Conservation (phyloP, 2,888 invertebrate species). For the Temnothorax rugatulus region DNA sequence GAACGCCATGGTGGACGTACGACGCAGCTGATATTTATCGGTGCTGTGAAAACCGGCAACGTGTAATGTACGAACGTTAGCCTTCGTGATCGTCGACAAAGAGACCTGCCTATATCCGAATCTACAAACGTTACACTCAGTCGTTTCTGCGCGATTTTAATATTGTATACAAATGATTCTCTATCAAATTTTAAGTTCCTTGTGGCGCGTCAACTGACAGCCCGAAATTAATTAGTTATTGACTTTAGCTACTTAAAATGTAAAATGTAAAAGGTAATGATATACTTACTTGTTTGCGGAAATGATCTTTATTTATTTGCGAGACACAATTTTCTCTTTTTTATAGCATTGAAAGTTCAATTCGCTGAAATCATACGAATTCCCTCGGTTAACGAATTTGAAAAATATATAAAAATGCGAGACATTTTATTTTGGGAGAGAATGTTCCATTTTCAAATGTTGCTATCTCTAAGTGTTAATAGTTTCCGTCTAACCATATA, state of each 20-base stretch:
- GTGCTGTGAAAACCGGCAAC: conserved; percentile 37
- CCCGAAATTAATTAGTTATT: background rate
- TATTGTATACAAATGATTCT: background rate
- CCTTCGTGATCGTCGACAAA: conserved; percentile 33
- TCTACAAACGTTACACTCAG: background rate
- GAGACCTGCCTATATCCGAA: background rate
- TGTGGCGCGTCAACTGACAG: background rate
- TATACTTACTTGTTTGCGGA: background rate
- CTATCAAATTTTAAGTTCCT: background rate
- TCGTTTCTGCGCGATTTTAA: background rate
- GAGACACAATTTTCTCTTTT: background rate
- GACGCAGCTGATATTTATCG: conserved; percentile 50
- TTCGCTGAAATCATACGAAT: background rate
- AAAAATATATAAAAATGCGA: background rate
- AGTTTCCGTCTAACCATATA: background rate
- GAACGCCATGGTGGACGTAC: conserved; percentile 53
- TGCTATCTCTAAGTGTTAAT: background rate
- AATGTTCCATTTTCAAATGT: background rate
- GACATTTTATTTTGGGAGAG: background rate
- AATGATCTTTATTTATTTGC: background rate
- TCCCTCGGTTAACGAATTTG: background rate
- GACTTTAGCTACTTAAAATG: background rate
- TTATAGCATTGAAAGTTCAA: background rate
- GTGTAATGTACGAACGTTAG: conserved; percentile 25
- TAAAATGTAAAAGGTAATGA: background rate